Evolutionary conservation across 2,888 invertebrate genomes (phyloP), one percentile per base, ranked within the genome.

Genomic region (Lochmaea capreae): DNA sequence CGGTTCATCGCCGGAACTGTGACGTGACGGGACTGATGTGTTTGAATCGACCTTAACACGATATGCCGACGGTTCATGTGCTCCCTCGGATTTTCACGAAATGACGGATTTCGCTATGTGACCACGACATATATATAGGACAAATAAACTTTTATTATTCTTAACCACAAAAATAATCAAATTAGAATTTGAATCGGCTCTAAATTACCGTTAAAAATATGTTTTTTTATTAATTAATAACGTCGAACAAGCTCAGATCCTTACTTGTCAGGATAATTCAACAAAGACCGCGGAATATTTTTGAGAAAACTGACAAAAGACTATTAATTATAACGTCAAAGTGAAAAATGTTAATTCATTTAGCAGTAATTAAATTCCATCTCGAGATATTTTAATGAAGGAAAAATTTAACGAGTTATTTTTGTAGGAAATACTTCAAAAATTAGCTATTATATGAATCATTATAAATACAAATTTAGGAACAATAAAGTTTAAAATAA

Each of bases 291-390:
- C 33, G 61, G 6, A 61, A 61, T 61, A n/a, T 61, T 61, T 61
- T 39, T 8, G 9, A 16, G 39, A n/a, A 61, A 39, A 61, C 16
- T 59, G 8, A 33, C 16, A 39, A 61, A 39, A 14, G 39, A 61
- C n/a, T 61, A 61, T 61, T 39, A 61, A 61, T 61, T 61, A 39
- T 14, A 61, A 39, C 1, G 54, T 16, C 18, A 54, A 54, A 54
- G 18, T 16, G 54, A 18, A 54, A 54, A 54, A 16, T 54, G 54
- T 8, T 16, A 10, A 54, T 18, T 18, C 2, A 54, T 54, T 16
- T 18, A 54, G 16, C 54, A 8, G 16, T 54, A 54, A 18, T 54
- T 54, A 54, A 54, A 54, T 18, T 54, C 54, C 3, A 16, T 54
- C 18, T 18, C 16, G 3, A 54, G 54, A 54, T 54, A 18, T 0